Evolutionary conservation across 2,113 vertebrate genomes (phyloP), one percentile per base, ranked within the genome.

Genomic region (Nerophis ophidion): DNA sequence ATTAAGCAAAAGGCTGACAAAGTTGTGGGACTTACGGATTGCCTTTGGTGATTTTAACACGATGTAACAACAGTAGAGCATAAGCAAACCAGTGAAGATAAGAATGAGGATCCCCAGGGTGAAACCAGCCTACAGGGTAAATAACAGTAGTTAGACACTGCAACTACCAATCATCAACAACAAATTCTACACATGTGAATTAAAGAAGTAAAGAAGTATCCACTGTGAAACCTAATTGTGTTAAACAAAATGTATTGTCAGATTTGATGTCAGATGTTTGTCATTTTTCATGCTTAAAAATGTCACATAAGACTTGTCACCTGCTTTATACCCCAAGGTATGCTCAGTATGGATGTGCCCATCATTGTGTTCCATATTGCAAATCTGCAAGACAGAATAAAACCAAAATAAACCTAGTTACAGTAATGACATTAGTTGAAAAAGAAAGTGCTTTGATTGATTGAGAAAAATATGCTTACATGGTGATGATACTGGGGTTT

Each of bases 331-430:
- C 93, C 96, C 96, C 96, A 99, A 2, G 97, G 97, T 45, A 99
- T 97, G 81, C 96, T 98, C 61, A 99, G 89, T 78, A 99, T 98
- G 17, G 97, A 98, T 5, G 97, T 99, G 17, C 96, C 97, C 97
- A 99, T 96, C 95, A 98, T 98, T n/a, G 96, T 98, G 86, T 99
- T 99, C 97, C 97, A 99, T 77, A 99, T 95, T 52, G 96, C 95
- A 86, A 99, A 99, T 82, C 97, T 98, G 80, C 47, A 16, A 74
- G 79, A 60, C 52, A 61, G 69, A 26, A 26, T 26, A 26, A 26
- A 26, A 26, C 12, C 66, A 68, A 65, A 75, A 14, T 1, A 4
- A 58, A 38, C 8, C 14, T 55, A 5, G 45, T 13, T 16, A 47
- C 36, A 68, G 42, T 11, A 44, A 48, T 35, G 17, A 38, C 38